Conservation (phyloP, 2,113 vertebrate species). For the Neotoma lepida region DNA sequence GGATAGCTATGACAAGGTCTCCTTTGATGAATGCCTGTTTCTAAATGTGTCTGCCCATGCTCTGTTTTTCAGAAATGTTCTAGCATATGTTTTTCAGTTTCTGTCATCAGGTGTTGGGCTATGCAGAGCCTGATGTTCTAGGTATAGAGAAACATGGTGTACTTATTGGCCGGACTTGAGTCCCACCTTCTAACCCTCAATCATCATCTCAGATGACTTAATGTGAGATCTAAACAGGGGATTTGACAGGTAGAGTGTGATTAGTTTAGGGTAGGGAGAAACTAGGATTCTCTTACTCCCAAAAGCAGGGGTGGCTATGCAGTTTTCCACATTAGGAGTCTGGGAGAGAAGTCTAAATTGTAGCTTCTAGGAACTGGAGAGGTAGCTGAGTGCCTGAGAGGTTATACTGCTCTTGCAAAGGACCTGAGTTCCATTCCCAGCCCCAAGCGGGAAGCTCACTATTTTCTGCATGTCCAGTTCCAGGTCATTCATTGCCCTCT, state of each 20-base stretch:
- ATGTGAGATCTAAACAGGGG: too few relatives aligned
- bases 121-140: too few relatives aligned
- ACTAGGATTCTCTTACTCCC: neutral
- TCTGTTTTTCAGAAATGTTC: neutral
- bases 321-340: neutral
- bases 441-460: neutral
- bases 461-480: neutral
- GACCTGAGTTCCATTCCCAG: neutral
- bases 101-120: too few relatives aligned
- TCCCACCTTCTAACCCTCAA: too few relatives aligned
- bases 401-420: neutral
- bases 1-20: neutral
- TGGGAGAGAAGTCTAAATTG: neutral
- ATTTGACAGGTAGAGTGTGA: neutral
- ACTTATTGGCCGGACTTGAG: neutral
- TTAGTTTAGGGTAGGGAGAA: neutral
- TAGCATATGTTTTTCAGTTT: neutral
- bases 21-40: neutral
- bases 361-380: neutral
- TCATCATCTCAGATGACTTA: neutral
- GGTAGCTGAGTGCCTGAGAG: neutral
- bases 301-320: too few relatives aligned
- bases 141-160: neutral
- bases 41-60: neutral
- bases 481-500: neutral